Evolutionary conservation across 2,888 invertebrate genomes (phyloP), one percentile per base, ranked within the genome.

Genomic region (Tipula confusa): DNA sequence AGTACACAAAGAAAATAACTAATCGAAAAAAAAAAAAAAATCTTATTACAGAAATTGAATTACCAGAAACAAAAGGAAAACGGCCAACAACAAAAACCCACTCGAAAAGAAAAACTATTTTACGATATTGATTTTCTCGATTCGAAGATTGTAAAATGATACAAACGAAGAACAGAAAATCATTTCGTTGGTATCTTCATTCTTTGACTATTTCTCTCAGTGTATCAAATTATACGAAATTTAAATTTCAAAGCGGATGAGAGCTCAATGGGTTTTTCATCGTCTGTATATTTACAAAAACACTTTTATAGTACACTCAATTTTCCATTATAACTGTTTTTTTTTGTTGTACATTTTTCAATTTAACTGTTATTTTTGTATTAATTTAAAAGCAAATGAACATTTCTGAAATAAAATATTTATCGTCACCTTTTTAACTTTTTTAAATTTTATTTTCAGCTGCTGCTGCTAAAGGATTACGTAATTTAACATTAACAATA

Each of bases 401-500:
- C 64, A 64, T 24, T 64, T 64, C 24, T 7, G 0, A 64, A 64
- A 64, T 64, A 64, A 64, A 64, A 64, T 64, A 24, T 64, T 64
- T 24, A 64, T 24, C 64, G 7, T 64, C 64, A 64, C 64, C 64
- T 83, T 80, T 84, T 64, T n/a, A n/a, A n/a, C 82, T 84, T 31
- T 84, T 31, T 43, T 85, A 82, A 84, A 33, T 33, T 33, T 24
- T 84, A 85, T 43, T 85, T 89, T 88, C 84, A 92, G 92, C 85
- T 92, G 92, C 86, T 88, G 92, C 86, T 88, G 91, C 85, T 88
- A 91, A 86, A 90, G 91, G 1, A 90, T 91, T 87, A 89, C 92
- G 87, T 88, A 88, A 89, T 87, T 88, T 89, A 84, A 88, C 88
- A 85, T 86, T 93, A 80, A 89, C 91, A 86, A 92, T 93, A 88